These are phyloP conservation scores for Apodemia zela DNA, from an alignment of 2,888 invertebrate species.

Conservation along the genomic window DNA sequence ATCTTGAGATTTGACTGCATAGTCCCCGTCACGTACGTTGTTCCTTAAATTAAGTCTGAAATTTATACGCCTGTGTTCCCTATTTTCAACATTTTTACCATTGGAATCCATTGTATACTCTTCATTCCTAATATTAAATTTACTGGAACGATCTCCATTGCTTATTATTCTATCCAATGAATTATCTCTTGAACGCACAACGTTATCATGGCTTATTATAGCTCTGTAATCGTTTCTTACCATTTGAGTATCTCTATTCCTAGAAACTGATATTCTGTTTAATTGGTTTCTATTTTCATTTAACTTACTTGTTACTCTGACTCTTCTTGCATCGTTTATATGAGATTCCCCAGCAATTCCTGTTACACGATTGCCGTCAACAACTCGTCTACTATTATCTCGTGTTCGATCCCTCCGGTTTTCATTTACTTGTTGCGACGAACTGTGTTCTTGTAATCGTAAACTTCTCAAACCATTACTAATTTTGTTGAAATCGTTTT, in stretches of 20 bases:
- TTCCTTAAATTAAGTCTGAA: background rate
- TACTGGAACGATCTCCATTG: background rate
- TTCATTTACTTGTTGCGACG: background rate
- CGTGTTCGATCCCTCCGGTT: background rate
- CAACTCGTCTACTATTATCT: background rate
- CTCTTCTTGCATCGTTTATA: too few species aligned
- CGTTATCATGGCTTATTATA: background rate
- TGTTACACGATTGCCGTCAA: background rate
- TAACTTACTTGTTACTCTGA: too few species aligned
- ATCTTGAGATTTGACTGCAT: background rate
- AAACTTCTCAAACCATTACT: background rate
- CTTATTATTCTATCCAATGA: background rate
- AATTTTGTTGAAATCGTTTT: background rate
- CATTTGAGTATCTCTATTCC: background rate
- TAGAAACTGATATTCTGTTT: background rate
- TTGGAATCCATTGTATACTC: background rate
- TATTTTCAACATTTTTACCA: background rate
- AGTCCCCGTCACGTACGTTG: background rate
- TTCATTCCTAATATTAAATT: background rate
- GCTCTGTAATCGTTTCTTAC: background rate
- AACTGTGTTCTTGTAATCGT: background rate
- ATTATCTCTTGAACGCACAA: background rate
- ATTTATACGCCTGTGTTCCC: background rate
- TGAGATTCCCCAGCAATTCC: background rate
- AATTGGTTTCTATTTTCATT: slow-evolving; percentile 7